These are phyloP conservation scores for Taurulus bubalis DNA, from an alignment of 2,113 vertebrate genomes.

Conservation along the genomic window DNA sequence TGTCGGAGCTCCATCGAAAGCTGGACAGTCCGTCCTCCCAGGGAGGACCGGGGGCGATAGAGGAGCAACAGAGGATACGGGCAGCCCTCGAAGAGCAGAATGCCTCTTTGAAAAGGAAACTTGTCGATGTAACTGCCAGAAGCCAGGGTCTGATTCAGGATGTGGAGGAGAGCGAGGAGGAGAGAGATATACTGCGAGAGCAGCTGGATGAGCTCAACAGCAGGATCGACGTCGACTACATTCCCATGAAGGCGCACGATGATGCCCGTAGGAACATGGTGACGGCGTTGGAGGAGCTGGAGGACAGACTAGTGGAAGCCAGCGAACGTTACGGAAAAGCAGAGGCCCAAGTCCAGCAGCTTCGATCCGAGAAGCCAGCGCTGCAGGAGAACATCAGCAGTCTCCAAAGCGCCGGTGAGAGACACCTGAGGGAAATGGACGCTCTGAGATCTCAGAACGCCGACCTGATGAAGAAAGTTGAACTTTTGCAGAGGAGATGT, in stretches of 20 bases:
- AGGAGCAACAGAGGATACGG: constrained; percentile 86
- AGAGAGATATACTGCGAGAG: constrained; percentile 86
- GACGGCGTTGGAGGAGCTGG: constrained; percentile 85
- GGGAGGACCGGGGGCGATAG: constrained; percentile 66
- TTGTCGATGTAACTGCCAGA: constrained; percentile 85
- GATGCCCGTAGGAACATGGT: constrained; percentile 86
- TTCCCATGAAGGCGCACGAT: constrained; percentile 87
- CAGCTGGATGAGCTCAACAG: constrained; percentile 86
- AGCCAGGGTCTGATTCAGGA: constrained; percentile 89
- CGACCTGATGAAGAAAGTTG: constrained; percentile 83
- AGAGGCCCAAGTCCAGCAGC: constrained; percentile 85
- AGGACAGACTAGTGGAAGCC: constrained; percentile 87
- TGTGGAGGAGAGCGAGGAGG: constrained; percentile 81
- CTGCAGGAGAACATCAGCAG: constrained; percentile 81
- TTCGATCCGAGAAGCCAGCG: constrained; percentile 82
- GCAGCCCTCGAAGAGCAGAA: constrained; percentile 84
- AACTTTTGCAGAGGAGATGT: constrained; percentile 79
- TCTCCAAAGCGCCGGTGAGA: constrained; percentile 80
- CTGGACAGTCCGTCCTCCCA: constrained; percentile 73
- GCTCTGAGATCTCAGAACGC: constrained; percentile 78
- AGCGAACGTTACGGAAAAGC: constrained; percentile 84
- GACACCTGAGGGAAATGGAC: constrained; percentile 81
- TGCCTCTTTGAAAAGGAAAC: constrained; percentile 81
- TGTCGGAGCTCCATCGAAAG: constrained; percentile 84
- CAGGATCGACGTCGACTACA: constrained; percentile 87